Percentiles rank a stretch among this genome's conserved stretches.
phyloP scores from a whole-genome alignment of 2,113 vertebrate genomes.

The Corydoras sp. region DNA sequence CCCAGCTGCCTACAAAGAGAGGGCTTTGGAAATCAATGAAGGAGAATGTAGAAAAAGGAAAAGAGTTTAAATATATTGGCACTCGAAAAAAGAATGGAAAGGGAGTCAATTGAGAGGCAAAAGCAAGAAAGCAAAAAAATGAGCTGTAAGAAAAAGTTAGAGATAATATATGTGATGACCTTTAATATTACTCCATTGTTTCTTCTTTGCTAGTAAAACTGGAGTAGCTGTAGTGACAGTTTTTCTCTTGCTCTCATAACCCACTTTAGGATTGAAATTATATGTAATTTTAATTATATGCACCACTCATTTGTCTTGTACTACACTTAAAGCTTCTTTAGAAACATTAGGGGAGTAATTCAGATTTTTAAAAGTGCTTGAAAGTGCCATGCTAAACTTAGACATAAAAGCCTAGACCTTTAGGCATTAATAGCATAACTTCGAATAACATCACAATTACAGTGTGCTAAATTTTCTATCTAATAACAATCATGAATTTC shows the following conservation, averaged over 20 bases:
- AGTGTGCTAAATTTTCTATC: no score
- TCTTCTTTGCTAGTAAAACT: neutral
- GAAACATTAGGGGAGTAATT: no score
- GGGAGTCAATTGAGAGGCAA: conserved; percentile 41
- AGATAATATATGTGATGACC: conserved; percentile 2
- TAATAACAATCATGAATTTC: no score
- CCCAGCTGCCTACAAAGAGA: conserved; percentile 75
- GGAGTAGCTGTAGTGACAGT: neutral
- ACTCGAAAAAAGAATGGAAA: conserved; percentile 65
- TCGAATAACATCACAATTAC: no score
- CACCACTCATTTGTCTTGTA: no score
- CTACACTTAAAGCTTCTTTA: no score
- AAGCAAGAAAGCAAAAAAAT: conserved; percentile 5
- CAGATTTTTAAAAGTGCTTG: no score
- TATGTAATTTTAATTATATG: no score
- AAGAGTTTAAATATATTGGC: conserved; percentile 78
- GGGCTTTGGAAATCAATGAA: conserved; percentile 79
- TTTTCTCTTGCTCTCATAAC: neutral
- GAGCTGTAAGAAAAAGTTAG: neutral
- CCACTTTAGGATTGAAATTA: no score
- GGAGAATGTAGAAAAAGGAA: conserved; percentile 69
- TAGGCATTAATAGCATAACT: no score
- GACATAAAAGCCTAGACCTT: no score
- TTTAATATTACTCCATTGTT: neutral
- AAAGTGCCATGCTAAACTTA: no score